phyloP scores from a whole-genome alignment of 2,113 vertebrate genomes.

The human (Homo sapiens) region GRCh38 chr15:97989501-97990000 shows the following conservation, averaged over 20 bases:
- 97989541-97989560: fast-evolving
- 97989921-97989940: not conserved
- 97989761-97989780: not conserved
- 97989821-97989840: not conserved
- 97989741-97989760: not conserved
- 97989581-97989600: not conserved
- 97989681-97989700: no score
- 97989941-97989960: not conserved
- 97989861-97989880: not conserved
- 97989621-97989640: not conserved
- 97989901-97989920: not conserved
- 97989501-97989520: no score
- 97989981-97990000: no score
- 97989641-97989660: not conserved
- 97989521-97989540: fast-evolving
- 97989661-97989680: not conserved
- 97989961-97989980: not conserved
- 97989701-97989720: not conserved
- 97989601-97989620: fast-evolving
- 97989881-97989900: not conserved
- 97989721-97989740: not conserved
- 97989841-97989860: not conserved
- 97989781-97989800: not conserved
- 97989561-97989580: no score
- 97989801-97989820: not conserved